phyloP scores from a whole-genome alignment of 2,888 invertebrate species.

The Nomada fucata region DNA sequence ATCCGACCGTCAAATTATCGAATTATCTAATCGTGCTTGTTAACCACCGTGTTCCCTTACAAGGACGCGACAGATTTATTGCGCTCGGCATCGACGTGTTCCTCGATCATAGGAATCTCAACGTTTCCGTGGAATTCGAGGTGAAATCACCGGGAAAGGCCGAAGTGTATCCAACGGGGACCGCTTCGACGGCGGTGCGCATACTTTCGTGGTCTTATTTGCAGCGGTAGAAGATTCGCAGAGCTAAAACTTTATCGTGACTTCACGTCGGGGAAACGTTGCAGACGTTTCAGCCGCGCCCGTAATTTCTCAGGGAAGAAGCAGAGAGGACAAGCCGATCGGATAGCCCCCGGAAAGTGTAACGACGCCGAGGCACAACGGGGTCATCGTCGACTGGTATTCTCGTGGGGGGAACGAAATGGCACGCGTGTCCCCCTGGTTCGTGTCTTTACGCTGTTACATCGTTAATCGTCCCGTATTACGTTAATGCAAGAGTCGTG shows the following conservation, averaged over 20 bases:
- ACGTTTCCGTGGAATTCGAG: neutral
- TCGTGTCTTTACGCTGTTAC: slow-evolving; percentile 24
- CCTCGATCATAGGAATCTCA: slow-evolving; percentile 28
- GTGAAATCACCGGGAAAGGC: neutral
- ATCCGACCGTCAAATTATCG: slow-evolving; percentile 50
- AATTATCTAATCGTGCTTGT: slow-evolving; percentile 62
- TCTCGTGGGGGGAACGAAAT: slow-evolving; percentile 9
- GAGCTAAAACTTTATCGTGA: no score
- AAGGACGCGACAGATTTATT: slow-evolving; percentile 40
- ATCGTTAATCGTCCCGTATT: slow-evolving; percentile 55
- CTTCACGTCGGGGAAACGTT: neutral
- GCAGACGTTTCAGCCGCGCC: neutral
- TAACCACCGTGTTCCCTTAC: slow-evolving; percentile 39
- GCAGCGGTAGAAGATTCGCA: rapidly evolving
- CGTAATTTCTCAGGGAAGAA: slow-evolving; percentile 21
- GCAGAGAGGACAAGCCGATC: slow-evolving; percentile 21
- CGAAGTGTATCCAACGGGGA: neutral
- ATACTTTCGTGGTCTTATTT: neutral
- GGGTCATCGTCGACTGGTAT: slow-evolving; percentile 20
- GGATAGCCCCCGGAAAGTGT: slow-evolving; percentile 51
- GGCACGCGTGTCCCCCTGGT: neutral
- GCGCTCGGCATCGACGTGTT: slow-evolving; percentile 1
- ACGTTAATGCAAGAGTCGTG: slow-evolving; percentile 34
- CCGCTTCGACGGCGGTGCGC: neutral
- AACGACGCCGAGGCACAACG: slow-evolving; percentile 18